Evolutionary conservation across 2,888 invertebrate species (phyloP), one percentile per base, ranked within the genome.

Genomic region (Andricus quercusramuli): DNA sequence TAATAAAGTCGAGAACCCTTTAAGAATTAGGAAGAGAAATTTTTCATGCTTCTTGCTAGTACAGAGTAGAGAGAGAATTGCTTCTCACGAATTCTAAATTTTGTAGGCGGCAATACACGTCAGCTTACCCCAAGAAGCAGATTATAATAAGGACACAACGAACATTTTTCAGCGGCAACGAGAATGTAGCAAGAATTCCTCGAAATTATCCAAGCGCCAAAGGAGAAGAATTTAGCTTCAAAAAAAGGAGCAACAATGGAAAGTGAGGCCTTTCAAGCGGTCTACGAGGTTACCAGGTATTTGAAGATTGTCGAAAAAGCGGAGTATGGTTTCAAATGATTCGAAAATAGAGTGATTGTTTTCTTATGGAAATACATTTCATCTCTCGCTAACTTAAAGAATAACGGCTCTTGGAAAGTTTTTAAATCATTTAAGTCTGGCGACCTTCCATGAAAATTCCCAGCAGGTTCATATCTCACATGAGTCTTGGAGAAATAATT

Each of bases 401-500:
- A 82, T 29, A 78, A 59, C 68, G 32, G 77, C 82, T 85, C 85
- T 85, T 62, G 81, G 77, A 83, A 86, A 85, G 80, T 86, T 86
- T 87, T 85, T 84, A 87, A 86, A 85, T 85, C 83, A 83, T 80
- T 77, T 59, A 64, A 66, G 78, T 70, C 79, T 81, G 81, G 82
- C 76, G 83, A 83, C 80, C 66, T 80, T 79, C 77, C 83, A 80
- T 47, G 82, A 56, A 78, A 81, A 77, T 78, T 78, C 78, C 79
- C 78, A 79, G 81, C 76, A 78, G 79, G 80, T 81, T 81, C 84
- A 83, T 85, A 85, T 82, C 84, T 85, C 83, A 84, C 80, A 81
- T 78, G 78, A 68, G 51, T 32, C 70, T 81, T 67, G 82, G 74
- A 86, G 86, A 87, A 86, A 84, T 87, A 86, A 88, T 86, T 84